A percentile compares a stretch with the other conserved stretches of the same genome.
Evolutionary conservation across 2,113 vertebrate species (phyloP).

Genomic region (Alosa alosa): DNA sequence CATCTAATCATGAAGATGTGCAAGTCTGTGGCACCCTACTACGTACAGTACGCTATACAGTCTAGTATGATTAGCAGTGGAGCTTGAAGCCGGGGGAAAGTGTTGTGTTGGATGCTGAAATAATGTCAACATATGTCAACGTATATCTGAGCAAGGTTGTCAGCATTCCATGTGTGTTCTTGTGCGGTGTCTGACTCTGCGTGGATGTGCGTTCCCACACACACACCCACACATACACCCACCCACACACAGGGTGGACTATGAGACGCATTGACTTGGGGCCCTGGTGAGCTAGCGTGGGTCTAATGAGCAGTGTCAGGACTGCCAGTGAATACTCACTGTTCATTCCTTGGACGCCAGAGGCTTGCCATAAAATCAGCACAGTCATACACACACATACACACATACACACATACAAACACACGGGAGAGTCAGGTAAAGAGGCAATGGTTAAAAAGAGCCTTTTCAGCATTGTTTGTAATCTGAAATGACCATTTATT

Average conservation of each 20-base stretch:
- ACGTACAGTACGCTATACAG: background rate
- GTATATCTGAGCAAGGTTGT: background rate
- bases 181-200: background rate
- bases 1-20: background rate
- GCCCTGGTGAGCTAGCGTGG: background rate
- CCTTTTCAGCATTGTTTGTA: background rate
- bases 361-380: background rate
- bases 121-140: background rate
- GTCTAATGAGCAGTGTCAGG: background rate
- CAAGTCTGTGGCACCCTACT: background rate
- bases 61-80: background rate
- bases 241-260: background rate
- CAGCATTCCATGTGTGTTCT: background rate
- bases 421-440: background rate
- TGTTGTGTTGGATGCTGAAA: background rate
- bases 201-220: background rate
- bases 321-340: constrained; percentile 8
- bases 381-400: background rate
- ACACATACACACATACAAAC: constrained; percentile 1
- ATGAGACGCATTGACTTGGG: background rate
- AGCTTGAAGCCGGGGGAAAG: background rate
- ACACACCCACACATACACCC: no score
- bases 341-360: background rate
- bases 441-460: background rate
- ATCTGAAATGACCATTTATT: background rate